Percentiles rank a stretch among this genome's conserved stretches.
These are phyloP conservation scores for Tyto alba DNA, from an alignment of 2,113 vertebrate species.

Conservation along the genomic window DNA sequence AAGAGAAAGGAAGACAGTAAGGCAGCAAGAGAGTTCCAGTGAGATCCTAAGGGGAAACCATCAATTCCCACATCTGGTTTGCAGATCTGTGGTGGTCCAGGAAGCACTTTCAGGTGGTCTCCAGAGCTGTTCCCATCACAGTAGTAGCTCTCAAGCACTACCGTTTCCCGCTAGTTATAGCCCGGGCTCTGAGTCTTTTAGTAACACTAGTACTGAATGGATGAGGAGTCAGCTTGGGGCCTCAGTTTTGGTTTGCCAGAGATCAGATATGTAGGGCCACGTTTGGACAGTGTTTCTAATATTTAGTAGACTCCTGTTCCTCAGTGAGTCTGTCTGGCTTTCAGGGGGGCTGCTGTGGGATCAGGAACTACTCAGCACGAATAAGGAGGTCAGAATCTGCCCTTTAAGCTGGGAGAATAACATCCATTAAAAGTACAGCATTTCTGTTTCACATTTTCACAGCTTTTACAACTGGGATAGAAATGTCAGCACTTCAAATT, in stretches of 20 bases:
- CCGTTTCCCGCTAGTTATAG: neutral
- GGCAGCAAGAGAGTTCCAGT: neutral
- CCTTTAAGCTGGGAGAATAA: neutral
- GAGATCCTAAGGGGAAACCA: neutral
- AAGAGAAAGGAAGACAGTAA: neutral
- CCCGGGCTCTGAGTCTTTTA: neutral
- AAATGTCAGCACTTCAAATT: constrained; percentile 71
- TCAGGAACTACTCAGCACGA: neutral
- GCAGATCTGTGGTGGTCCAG: neutral
- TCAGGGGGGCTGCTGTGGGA: neutral
- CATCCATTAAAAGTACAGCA: neutral
- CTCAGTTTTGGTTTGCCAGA: neutral
- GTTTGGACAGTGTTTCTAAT: neutral
- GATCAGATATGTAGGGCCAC: neutral
- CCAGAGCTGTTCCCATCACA: neutral
- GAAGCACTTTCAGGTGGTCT: neutral
- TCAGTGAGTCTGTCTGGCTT: neutral
- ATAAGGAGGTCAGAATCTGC: neutral
- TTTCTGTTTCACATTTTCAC: constrained; percentile 28
- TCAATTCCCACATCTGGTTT: neutral
- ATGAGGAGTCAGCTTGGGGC: neutral
- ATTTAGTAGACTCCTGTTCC: neutral
- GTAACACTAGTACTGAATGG: neutral
- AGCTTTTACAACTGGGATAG: constrained; percentile 90
- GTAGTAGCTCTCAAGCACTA: neutral